A percentile compares a stretch with the other conserved stretches of the same genome.
phyloP scores from a whole-genome alignment of 2,888 invertebrate species.

The Temnothorax ravouxi region DNA sequence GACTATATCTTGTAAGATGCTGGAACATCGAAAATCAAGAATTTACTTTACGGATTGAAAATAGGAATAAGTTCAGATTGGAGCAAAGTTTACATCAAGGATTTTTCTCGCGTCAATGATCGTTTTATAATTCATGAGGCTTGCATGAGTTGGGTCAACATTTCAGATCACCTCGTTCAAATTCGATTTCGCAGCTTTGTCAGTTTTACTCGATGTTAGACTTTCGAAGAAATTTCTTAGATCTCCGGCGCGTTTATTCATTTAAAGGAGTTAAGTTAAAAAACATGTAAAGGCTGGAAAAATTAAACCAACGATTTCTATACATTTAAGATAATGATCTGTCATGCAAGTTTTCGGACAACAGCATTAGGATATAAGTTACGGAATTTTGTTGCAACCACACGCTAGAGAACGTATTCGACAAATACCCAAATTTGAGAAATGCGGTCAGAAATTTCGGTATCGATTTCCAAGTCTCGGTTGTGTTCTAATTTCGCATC shows the following conservation, averaged over 20 bases:
- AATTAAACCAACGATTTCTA: conserved; percentile 9
- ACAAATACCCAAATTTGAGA: conserved; percentile 21
- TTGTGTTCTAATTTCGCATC: conserved; percentile 35
- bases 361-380: not conserved
- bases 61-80: not conserved
- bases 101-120: conserved; percentile 18
- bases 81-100: conserved; percentile 2
- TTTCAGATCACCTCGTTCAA: conserved; percentile 38
- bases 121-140: conserved; percentile 25
- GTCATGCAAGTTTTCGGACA: not conserved
- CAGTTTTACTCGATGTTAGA: conserved; percentile 31
- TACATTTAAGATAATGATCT: not conserved
- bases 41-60: not conserved
- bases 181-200: conserved; percentile 56
- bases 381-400: not conserved
- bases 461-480: conserved; percentile 33
- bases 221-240: conserved; percentile 25
- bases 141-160: conserved; percentile 11
- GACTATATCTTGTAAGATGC: conserved; percentile 11
- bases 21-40: not conserved
- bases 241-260: not conserved
- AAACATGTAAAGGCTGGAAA: not conserved
- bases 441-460: conserved; percentile 40
- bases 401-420: not conserved
- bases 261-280: not conserved